These are phyloP conservation scores for Chrysolina haemoptera DNA, from an alignment of 2,888 invertebrate genomes.

Conservation along the genomic window DNA sequence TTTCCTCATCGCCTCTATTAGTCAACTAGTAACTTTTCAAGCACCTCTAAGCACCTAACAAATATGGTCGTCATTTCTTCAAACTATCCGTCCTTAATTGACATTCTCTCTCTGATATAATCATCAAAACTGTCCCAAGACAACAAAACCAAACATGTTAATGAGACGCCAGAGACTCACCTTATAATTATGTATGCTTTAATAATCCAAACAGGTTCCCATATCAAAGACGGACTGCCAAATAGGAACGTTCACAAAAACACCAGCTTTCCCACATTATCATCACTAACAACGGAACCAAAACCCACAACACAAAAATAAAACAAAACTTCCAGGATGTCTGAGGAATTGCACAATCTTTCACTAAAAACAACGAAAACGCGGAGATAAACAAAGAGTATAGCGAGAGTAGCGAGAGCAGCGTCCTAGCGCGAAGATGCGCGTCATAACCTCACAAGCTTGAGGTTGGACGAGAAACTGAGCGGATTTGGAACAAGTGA, in stretches of 20 bases:
- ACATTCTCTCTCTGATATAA: conserved; percentile 20
- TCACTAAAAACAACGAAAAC: conserved; percentile 12
- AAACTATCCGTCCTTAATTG: conserved; percentile 7
- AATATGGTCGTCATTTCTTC: conserved; percentile 7
- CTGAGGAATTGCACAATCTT: neutral
- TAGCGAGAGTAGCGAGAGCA: too few relatives aligned
- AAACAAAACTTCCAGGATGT: conserved; percentile 3
- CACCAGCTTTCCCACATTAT: conserved; percentile 27
- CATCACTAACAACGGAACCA: conserved; percentile 15
- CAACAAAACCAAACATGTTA: conserved; percentile 33
- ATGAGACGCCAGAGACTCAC: conserved; percentile 46
- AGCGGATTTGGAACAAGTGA: conserved; percentile 46
- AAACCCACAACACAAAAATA: conserved; percentile 15
- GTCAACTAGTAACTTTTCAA: neutral
- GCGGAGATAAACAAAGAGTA: conserved; percentile 14
- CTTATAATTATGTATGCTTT: conserved; percentile 49
- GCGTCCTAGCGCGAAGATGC: conserved; percentile 27
- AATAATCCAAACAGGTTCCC: conserved; percentile 51
- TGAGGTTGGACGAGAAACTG: conserved; percentile 51
- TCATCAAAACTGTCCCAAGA: conserved; percentile 15
- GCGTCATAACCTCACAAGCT: conserved; percentile 26
- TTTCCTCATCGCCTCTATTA: neutral
- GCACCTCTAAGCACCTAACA: conserved; percentile 7
- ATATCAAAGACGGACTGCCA: conserved; percentile 31
- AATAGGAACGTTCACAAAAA: conserved; percentile 31